phyloP scores from a whole-genome alignment of 2,888 invertebrate species.

The Congeria kusceri region DNA sequence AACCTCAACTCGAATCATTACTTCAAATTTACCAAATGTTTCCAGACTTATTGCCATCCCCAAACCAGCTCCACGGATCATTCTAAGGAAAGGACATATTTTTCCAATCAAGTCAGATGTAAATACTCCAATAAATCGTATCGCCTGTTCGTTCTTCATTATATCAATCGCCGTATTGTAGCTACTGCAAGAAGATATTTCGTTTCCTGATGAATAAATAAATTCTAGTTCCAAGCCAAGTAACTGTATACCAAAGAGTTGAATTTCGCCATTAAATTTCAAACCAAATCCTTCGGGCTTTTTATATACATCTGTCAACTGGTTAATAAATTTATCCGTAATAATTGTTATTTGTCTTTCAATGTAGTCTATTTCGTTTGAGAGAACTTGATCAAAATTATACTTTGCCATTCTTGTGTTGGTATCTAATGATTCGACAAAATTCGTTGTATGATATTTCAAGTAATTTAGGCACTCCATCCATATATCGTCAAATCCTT shows the following conservation, averaged over 20 bases:
- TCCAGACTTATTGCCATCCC: constrained; percentile 33
- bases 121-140: constrained; percentile 28
- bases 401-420: constrained; percentile 12
- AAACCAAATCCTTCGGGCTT: constrained; percentile 44
- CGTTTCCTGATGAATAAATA: constrained; percentile 29
- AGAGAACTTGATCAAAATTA: constrained; percentile 4
- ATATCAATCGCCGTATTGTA: constrained; percentile 36
- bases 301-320: constrained; percentile 5
- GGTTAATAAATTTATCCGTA: constrained; percentile 4
- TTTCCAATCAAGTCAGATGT: neutral
- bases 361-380: constrained; percentile 10
- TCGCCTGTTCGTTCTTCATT: constrained; percentile 42
- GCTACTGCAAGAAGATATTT: constrained; percentile 40
- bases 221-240: constrained; percentile 48
- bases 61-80: constrained; percentile 12
- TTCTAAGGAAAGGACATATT: constrained; percentile 25
- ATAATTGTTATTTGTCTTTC: constrained; percentile 6
- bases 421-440: constrained; percentile 32
- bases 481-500: constrained; percentile 11
- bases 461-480: neutral
- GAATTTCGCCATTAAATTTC: constrained; percentile 14
- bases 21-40: constrained; percentile 2
- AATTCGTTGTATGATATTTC: neutral
- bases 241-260: constrained; percentile 28
- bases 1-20: constrained; percentile 1